These are phyloP conservation scores for Lordiphosa fenestrarum DNA, from an alignment of 2,888 invertebrate genomes.

Conservation along the genomic window DNA sequence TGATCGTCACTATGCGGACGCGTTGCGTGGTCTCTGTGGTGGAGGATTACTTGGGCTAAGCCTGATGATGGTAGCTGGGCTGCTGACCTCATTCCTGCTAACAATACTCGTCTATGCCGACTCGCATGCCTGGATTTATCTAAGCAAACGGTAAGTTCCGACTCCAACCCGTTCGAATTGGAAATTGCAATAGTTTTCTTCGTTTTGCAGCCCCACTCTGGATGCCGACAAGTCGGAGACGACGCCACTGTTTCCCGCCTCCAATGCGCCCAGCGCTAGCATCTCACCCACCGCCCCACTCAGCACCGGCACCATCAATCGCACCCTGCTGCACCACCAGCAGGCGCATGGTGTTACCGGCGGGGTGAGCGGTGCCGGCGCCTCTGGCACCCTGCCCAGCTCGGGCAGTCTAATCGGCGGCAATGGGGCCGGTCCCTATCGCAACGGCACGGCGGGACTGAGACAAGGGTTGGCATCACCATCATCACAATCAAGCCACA, in stretches of 20 bases:
- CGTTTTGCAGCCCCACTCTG: conserved; percentile 65
- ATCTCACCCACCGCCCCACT: conserved; percentile 79
- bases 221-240: conserved; percentile 80
- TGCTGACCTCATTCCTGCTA: conserved; percentile 92
- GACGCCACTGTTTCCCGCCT: conserved; percentile 79
- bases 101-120: conserved; percentile 96
- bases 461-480: conserved; percentile 80
- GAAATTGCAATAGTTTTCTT: not conserved
- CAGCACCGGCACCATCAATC: conserved; percentile 79
- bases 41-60: conserved; percentile 90
- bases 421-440: conserved; percentile 64
- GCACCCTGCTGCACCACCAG: conserved; percentile 80
- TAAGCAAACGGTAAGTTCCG: conserved; percentile 88
- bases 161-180: not conserved
- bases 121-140: conserved; percentile 98
- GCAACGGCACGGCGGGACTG: conserved; percentile 78
- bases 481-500: conserved; percentile 69
- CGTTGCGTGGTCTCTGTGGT: conserved; percentile 90
- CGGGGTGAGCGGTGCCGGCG: conserved; percentile 49
- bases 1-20: conserved; percentile 90
- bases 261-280: conserved; percentile 78
- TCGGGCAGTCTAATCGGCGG: conserved; percentile 66
- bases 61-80: conserved; percentile 92
- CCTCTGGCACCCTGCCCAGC: conserved; percentile 61
- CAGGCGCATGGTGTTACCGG: conserved; percentile 69